A percentile compares a stretch with the other conserved stretches of the same genome.
Conservation (phyloP, 2,797 vertebrate species). For the Mus spretus region DNA sequence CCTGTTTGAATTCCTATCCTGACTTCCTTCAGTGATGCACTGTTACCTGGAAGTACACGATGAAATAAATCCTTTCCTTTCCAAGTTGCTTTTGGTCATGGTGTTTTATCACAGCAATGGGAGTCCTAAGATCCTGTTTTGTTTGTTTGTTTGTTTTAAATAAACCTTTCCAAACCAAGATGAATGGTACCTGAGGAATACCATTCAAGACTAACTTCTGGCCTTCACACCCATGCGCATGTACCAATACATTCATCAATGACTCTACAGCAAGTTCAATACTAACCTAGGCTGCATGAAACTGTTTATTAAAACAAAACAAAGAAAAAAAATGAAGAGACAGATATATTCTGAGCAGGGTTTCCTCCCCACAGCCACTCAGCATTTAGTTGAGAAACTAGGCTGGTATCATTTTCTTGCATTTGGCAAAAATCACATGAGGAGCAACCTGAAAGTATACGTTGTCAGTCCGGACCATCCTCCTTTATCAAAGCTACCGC, state of each 20-base stretch:
- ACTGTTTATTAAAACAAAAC: neutral
- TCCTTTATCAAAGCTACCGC: neutral
- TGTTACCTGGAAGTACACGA: neutral
- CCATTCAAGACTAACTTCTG: neutral
- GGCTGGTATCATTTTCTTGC: neutral
- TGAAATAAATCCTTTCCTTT: neutral
- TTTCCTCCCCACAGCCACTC: fast-evolving
- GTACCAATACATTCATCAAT: neutral
- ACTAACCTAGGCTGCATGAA: neutral
- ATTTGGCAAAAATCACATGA: neutral
- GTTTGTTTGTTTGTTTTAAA: too few species aligned
- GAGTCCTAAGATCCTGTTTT: neutral
- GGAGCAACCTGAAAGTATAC: neutral
- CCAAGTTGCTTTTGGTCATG: neutral
- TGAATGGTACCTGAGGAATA: neutral
- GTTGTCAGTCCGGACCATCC: neutral
- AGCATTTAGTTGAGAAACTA: neutral
- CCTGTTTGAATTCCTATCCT: neutral
- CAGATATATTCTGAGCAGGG: neutral
- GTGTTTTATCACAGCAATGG: neutral
- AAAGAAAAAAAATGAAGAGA: neutral
- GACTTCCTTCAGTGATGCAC: neutral
- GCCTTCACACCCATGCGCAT: neutral
- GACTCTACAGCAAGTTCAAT: neutral
- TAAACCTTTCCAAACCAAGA: neutral